Base-by-base conservation (phyloP, 2,888 invertebrate genomes). In the Apeira syringaria region DNA sequence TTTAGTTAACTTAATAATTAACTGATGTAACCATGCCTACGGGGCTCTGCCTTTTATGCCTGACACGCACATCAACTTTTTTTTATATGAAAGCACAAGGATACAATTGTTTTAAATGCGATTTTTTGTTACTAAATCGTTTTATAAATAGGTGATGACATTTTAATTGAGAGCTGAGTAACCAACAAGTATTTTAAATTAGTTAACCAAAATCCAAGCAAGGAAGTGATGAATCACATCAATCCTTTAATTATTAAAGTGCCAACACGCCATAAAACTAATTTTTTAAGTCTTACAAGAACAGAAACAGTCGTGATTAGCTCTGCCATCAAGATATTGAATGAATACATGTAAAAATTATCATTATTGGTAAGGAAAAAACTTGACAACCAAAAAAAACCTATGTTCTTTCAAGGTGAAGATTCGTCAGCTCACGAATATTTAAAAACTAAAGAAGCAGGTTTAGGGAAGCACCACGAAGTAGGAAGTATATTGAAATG, bases 391-490 rank as follows among this genome's bases (percentile, higher is more conserved):
- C 59, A 22, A 84, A 84, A 86, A 87, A 85, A 74, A 59, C 67
- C 70, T 75, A 74, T 74, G 74, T 73, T 78, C 69, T 69, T 66
- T 79, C 86, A 87, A 87, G 86, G 86, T 84, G 71, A 86, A 79
- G 80, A 83, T 67, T 44, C 38, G 82, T 76, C 71, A 72, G 69
- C 72, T 68, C 80, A 81, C 80, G 77, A 81, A 75, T 63, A 65
- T 62, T 75, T 73, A 72, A 73, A 75, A 76, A 73, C 71, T 64
- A 75, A 73, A 71, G 72, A 74, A 77, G 74, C 70, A 63, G 70
- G 75, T 74, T 80, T 73, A 83, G 84, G 81, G 80, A 82, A 84
- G 82, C 78, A 64, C 69, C 68, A 65, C 65, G 68, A 77, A 80
- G 58, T 70, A 83, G 85, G 84, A 86, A 86, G 77, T 78, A 53